A percentile compares a stretch with the other conserved stretches of the same genome.
phyloP scores from a whole-genome alignment of 2,113 vertebrate species.

The Montifringilla adamsi region DNA sequence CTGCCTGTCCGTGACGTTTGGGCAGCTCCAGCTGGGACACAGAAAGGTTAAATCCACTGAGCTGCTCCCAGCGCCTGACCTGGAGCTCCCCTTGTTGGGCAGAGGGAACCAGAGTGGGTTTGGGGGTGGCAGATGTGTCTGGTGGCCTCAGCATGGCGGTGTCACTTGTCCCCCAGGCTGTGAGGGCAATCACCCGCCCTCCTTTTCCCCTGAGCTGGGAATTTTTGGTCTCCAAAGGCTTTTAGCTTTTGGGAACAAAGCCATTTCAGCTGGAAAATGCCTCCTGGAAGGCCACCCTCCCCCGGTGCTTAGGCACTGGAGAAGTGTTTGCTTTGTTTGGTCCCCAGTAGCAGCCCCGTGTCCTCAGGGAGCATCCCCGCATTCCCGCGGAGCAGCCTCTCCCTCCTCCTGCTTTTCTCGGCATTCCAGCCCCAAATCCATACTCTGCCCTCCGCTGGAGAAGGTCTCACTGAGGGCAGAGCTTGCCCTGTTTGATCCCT shows the following conservation, averaged over 20 bases:
- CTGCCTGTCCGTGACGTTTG: rapidly evolving
- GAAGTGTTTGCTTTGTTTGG: rapidly evolving
- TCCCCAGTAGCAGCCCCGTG: background rate
- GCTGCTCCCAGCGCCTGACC: background rate
- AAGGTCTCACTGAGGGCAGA: rapidly evolving
- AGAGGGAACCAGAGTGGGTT: rapidly evolving
- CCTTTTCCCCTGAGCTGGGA: background rate
- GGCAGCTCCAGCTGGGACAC: background rate
- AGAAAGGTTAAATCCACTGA: rapidly evolving
- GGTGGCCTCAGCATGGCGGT: rapidly evolving
- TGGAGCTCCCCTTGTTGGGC: background rate
- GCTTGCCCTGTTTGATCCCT: too few species aligned
- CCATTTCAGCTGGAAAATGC: background rate
- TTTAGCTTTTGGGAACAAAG: background rate
- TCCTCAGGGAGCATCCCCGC: background rate
- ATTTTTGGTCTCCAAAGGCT: background rate
- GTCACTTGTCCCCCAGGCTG: background rate
- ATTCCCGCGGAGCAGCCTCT: background rate
- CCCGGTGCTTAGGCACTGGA: rapidly evolving
- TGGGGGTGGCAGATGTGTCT: background rate
- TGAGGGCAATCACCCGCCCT: rapidly evolving
- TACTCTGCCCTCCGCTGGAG: background rate
- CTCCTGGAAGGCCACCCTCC: background rate
- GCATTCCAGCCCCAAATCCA: rapidly evolving
- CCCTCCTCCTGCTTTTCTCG: rapidly evolving